A percentile compares a stretch with the other conserved stretches of the same genome.
phyloP scores from a whole-genome alignment of 2,888 invertebrate genomes.

The Drosophila nigritarsus region DNA sequence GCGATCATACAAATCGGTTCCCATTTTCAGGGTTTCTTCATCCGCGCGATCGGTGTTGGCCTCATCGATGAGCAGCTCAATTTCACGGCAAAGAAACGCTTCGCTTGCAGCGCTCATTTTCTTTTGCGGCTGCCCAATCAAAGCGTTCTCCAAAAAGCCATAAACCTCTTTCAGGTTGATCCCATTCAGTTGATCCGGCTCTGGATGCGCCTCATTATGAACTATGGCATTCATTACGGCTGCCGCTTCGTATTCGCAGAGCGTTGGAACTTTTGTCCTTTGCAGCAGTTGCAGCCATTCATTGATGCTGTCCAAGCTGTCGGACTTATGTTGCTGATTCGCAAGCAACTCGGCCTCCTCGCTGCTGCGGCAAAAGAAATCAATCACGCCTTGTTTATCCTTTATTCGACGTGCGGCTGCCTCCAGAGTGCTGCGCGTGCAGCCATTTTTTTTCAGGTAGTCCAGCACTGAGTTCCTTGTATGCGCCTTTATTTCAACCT shows the following conservation, averaged over 20 bases:
- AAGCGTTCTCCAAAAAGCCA: conserved; percentile 76
- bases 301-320: conserved; percentile 73
- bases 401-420: not conserved
- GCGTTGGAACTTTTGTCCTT: conserved; percentile 38
- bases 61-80: conserved; percentile 76
- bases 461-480: conserved; percentile 26
- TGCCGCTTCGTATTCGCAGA: conserved; percentile 77
- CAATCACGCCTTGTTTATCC: conserved; percentile 22
- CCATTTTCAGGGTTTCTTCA: conserved; percentile 52
- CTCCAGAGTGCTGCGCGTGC: conserved; percentile 35
- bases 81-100: conserved; percentile 74
- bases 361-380: conserved; percentile 60
- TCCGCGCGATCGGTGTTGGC: conserved; percentile 72
- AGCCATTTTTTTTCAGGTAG: conserved; percentile 43
- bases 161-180: conserved; percentile 68
- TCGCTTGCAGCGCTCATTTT: conserved; percentile 63
- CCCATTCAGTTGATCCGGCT: conserved; percentile 42
- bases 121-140: conserved; percentile 81
- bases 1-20: conserved; percentile 37
- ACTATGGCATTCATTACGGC: conserved; percentile 71
- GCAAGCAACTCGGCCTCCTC: conserved; percentile 66
- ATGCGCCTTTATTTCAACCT: not conserved
- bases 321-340: conserved; percentile 73
- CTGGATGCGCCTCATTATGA: conserved; percentile 67
- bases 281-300: conserved; percentile 78